Base-by-base conservation (phyloP, 2,113 vertebrate genomes). In the Cyanoliseus patagonus region DNA sequence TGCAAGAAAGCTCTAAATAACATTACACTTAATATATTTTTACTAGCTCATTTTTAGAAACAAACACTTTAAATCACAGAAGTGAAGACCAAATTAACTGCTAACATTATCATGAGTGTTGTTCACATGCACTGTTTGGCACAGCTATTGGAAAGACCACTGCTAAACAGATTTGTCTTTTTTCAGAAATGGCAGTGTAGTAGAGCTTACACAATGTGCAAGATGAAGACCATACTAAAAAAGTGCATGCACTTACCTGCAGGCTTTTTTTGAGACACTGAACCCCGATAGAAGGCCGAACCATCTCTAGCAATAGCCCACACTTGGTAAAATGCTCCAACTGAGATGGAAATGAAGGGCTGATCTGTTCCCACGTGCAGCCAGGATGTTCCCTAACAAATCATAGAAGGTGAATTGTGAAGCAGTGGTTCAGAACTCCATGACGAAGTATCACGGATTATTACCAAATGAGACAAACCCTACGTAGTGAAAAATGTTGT, bases 311-410 rank as follows among this genome's bases (percentile, higher is more conserved):
- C 99, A 35, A 99, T 97, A 12, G 99, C 99, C 99, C 99, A 99
- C 57, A 99, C 99, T 92, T 99, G 99, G 85, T 98, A 97, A 95
- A 97, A 98, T 10, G 98, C 98, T 27, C 99, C 99, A 2, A 99
- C 97, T 52, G 99, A 99, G 93, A 99, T 94, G 3, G 99, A 99
- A 94, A 98, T 97, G 62, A 99, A 99, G 72, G 99, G 99, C 96
- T 99, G 99, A 92, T 99, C 99, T 5, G 99, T 99, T 92, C 99
- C 99, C 20, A 99, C 98, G 0, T 99, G 99, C 59, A 99, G 98
- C 99, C 99, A 99, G 17, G 99, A 99, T 13, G 98, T 98, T 73
- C 99, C 99, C 99, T 99, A 67, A 31, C 30, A 84, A 80, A 69
- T 30, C 25, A 39, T 0, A 10, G 66, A 67, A 74, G 15, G 53